A percentile compares a stretch with the other conserved stretches of the same genome.
Evolutionary conservation across 2,797 vertebrate species (phyloP).

Genomic region (Melanotaenia parkinsoni): DNA sequence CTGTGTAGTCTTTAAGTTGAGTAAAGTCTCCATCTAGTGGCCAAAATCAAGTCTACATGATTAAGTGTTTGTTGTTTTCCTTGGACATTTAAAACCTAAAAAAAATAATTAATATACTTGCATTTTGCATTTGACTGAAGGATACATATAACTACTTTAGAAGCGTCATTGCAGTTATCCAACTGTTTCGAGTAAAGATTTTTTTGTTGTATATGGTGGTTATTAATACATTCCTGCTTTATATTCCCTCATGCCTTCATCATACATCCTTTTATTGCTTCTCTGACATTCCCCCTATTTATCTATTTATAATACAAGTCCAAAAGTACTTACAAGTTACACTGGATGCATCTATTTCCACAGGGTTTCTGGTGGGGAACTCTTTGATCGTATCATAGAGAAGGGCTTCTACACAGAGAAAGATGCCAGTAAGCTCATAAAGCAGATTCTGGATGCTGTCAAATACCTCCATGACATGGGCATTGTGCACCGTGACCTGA

Average conservation of each 20-base stretch:
- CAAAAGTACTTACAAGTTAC: neutral
- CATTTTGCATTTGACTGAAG: neutral
- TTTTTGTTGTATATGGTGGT: neutral
- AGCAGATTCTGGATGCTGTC: constrained; percentile 95
- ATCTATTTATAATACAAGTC: neutral
- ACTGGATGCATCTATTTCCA: neutral
- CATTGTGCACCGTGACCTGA: constrained; percentile 96
- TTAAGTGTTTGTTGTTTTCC: neutral
- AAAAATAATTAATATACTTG: neutral
- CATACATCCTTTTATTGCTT: neutral
- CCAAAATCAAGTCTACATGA: constrained; percentile 13
- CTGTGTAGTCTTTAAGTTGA: constrained; percentile 5
- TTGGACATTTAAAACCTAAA: neutral
- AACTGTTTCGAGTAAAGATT: neutral
- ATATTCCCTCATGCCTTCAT: constrained; percentile 9
- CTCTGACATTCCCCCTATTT: neutral
- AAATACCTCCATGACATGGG: constrained; percentile 97
- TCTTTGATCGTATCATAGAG: constrained; percentile 98
- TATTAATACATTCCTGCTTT: neutral
- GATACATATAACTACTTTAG: neutral
- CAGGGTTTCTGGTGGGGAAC: constrained; percentile 95
- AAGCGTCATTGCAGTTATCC: neutral
- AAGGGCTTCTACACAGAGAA: constrained; percentile 98
- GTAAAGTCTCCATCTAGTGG: constrained; percentile 72
- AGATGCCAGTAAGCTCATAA: constrained; percentile 95